phyloP scores from a whole-genome alignment of 1,140 invertebrate species.

The Procambarus clarkii region DNA sequence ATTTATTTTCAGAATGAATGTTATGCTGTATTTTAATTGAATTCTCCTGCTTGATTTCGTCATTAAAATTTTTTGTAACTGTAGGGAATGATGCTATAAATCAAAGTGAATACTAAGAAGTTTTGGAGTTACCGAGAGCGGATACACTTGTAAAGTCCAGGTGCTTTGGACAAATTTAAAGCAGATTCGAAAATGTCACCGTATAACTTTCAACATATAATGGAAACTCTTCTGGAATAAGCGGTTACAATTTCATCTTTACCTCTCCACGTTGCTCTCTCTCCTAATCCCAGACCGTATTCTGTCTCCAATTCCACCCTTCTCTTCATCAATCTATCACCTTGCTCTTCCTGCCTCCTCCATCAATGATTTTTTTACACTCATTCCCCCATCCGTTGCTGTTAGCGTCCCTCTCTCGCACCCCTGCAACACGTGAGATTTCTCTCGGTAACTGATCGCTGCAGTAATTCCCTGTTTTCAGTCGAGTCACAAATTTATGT shows the following conservation, averaged over 20 bases:
- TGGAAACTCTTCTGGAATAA: no score
- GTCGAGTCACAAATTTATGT: not conserved
- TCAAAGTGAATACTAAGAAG: no score
- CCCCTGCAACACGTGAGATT: not conserved
- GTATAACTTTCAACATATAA: no score
- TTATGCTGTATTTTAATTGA: no score
- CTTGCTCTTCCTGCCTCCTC: not conserved
- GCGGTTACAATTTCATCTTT: not conserved
- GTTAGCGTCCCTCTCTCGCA: not conserved
- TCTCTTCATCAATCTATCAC: not conserved
- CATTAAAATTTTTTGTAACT: no score
- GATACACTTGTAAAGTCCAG: no score
- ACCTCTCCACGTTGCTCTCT: not conserved
- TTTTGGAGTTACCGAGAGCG: no score
- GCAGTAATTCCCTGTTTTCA: not conserved
- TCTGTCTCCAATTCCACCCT: not conserved
- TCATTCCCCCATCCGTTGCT: not conserved
- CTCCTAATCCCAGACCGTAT: not conserved
- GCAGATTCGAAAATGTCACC: no score
- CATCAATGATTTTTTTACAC: not conserved
- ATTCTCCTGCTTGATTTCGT: no score
- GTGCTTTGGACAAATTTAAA: no score
- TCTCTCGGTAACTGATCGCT: not conserved
- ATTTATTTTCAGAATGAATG: no score
- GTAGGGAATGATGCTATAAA: no score